Evolutionary conservation across 2,113 vertebrate species (phyloP), one percentile per base, ranked within the genome.

Genomic region (Leptodactylus fuscus): DNA sequence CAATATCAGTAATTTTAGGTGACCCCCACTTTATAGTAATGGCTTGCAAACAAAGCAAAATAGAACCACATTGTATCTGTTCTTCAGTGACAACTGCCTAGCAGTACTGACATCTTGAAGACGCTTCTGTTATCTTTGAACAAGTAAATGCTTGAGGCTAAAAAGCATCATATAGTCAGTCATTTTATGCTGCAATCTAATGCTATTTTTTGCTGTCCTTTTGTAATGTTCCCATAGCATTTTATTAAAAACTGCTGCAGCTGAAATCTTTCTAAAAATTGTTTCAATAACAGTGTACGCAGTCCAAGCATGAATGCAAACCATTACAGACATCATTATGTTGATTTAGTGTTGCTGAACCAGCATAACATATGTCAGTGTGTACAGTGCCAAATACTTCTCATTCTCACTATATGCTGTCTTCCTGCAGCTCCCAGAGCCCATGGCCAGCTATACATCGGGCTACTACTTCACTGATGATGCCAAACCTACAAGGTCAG

Each of bases 401-500:
- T 75, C 65, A 58, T 81, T 32, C 36, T 53, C 74, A 27, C 48
- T 75, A 48, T 83, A 60, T 51, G 41, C 18, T 62, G 41, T 65
- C 75, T 1, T 34, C 73, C 67, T 85, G 29, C 49, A 89, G 89
- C 29, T 70, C 49, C n/a, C 84, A 3, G 48, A 83, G 32, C 87
- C 82, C 51, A 32, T 87, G 67, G 88, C 89, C 36, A 69, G 27
- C 79, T 88, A 88, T 70, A 69, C n/a, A 29, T 65, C 71, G 11
- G 88, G 85, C 44, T 89, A 87, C 85, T 85, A 89, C 75, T 86
- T 88, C 73, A 81, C 74, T 5, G 83, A 82, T 27, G 73, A 81
- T 60, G 85, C 91, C 88, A 91, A 88, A 76, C 89, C 90, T 87
- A 91, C 89, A 91, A 89, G 91, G 92, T 94, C 91, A 89, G 90